Evolutionary conservation across 2,113 vertebrate species (phyloP).

Genomic region (Podocnemis expansa): DNA sequence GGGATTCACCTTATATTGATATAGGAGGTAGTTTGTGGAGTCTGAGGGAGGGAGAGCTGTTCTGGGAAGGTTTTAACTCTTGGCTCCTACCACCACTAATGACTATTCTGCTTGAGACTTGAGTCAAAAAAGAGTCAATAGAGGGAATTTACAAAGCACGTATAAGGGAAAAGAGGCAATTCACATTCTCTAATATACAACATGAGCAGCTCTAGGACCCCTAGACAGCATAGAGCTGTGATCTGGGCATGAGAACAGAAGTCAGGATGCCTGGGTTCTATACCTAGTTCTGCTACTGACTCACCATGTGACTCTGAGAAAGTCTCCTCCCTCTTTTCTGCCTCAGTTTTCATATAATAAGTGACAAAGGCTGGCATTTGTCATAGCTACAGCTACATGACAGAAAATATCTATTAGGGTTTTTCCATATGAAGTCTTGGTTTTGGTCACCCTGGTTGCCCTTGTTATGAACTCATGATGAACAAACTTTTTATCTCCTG

Average conservation of each 20-base stretch:
- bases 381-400: background rate
- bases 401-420: background rate
- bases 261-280: background rate
- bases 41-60: fast-evolving
- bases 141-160: background rate
- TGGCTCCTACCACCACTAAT: background rate
- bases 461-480: background rate
- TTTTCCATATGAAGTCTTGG: background rate
- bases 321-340: background rate
- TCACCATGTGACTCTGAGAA: background rate
- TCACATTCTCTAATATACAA: background rate
- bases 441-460: background rate
- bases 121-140: background rate
- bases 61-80: background rate
- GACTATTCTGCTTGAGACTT: background rate
- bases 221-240: background rate
- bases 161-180: conserved; percentile 25
- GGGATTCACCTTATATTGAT: background rate
- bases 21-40: background rate
- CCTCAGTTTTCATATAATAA: background rate
- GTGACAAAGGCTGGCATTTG: background rate
- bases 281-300: background rate
- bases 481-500: background rate
- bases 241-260: background rate
- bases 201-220: background rate